Conservation (phyloP, 2,888 invertebrate genomes). For the Osmoderma eremita region DNA sequence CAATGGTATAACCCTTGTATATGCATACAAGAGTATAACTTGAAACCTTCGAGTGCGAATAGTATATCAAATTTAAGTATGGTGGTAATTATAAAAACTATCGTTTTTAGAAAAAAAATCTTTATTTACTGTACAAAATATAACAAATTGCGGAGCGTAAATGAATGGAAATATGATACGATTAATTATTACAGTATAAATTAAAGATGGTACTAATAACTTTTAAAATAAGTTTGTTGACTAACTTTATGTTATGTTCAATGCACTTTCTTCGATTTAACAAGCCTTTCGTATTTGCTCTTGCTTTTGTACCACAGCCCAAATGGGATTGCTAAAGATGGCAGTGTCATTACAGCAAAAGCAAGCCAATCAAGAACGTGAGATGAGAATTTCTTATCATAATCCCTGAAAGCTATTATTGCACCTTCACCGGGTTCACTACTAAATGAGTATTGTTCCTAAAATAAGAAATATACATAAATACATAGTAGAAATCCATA, state of each 20-base stretch:
- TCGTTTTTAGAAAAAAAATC: conserved; percentile 12
- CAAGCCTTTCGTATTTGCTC: conserved; percentile 88
- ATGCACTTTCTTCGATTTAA: conserved; percentile 72
- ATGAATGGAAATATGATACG: conserved; percentile 5
- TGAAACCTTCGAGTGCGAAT: too few relatives aligned
- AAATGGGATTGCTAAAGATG: conserved; percentile 93
- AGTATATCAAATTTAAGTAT: too few relatives aligned
- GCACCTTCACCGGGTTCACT: conserved; percentile 97
- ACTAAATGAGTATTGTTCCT: conserved; percentile 77
- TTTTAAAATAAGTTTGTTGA: neutral
- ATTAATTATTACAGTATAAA: conserved; percentile 16
- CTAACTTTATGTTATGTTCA: neutral
- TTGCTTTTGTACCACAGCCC: conserved; percentile 95
- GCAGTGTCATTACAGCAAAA: conserved; percentile 96
- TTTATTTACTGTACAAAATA: conserved; percentile 17
- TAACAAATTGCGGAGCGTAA: conserved; percentile 2
- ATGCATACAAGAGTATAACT: too few relatives aligned
- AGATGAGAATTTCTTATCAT: conserved; percentile 95
- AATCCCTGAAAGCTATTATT: conserved; percentile 91
- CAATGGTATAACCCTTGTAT: too few relatives aligned
- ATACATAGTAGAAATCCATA: neutral
- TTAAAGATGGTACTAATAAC: conserved; percentile 17
- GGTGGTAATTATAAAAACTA: too few relatives aligned
- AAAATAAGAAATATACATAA: conserved; percentile 56
- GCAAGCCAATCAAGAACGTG: conserved; percentile 97